These are phyloP conservation scores for Dendropsophus ebraccatus DNA, from an alignment of 2,113 vertebrate species.

Conservation along the genomic window DNA sequence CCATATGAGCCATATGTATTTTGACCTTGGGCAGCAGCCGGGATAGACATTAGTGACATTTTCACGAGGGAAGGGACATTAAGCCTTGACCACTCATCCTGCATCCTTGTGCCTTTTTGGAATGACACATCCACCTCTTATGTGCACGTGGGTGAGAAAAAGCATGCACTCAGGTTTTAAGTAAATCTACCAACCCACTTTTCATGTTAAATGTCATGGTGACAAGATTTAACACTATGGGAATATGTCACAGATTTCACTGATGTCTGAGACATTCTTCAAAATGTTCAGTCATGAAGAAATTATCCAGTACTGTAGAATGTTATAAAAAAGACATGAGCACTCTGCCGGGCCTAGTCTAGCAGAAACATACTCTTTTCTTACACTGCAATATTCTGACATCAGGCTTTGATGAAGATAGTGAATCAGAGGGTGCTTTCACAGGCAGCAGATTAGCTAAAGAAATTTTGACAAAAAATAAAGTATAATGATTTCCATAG, in stretches of 20 bases:
- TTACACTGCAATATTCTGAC: background rate
- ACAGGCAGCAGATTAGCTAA: no score
- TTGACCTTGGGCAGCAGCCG: no score
- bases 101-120: background rate
- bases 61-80: no score
- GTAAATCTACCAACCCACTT: background rate
- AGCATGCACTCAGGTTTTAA: background rate
- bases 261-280: background rate
- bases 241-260: background rate
- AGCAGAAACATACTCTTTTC: background rate
- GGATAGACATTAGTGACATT: no score
- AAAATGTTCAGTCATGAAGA: background rate
- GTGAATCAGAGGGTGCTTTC: no score
- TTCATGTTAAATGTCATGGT: background rate
- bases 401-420: no score
- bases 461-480: no score
- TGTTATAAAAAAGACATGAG: background rate
- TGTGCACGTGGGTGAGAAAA: background rate
- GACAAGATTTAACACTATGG: background rate
- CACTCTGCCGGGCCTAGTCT: background rate
- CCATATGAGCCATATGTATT: no score
- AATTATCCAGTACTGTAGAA: background rate
- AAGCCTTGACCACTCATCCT: no score
- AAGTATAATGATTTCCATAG: no score
- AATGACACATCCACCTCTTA: background rate